Base-by-base conservation (phyloP, 2,113 vertebrate species). In the Scomber scombrus region DNA sequence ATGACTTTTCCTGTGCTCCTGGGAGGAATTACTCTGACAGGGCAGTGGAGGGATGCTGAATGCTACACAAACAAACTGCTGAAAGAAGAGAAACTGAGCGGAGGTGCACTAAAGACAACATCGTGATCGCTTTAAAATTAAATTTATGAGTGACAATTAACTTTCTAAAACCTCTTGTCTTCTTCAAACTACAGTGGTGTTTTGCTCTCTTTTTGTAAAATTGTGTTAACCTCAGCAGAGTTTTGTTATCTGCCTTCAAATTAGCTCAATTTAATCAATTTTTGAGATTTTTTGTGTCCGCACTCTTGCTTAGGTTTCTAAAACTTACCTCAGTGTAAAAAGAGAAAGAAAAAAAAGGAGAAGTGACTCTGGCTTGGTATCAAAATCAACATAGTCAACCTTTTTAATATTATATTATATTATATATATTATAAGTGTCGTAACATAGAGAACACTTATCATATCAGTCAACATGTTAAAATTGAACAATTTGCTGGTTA, bases 11-110 rank as follows among this genome's bases (percentile, higher is more conserved):
- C 75, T 12, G 77, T 26, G 72, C 77, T 85, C 71, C 75, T 75
- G 80, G 81, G 86, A 89, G 84, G 84, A 78, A 85, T 86, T 70
- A 82, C 57, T 64, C 16, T 82, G 87, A 87, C 81, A 75, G 78
- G 64, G 55, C 69, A 52, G 73, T 49, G 18, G 75, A 72, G 78
- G 77, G 80, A 86, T 81, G 81, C 79, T 66, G 85, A 86, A 73
- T 77, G 70, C 70, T 73, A 62, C 68, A 64, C 67, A 87, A 89
- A 78, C 58, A 79, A 64, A 84, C 12, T 16, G 29, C 60, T 46
- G 65, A 2, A 29, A 54, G 71, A 78, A 49, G 51, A 69, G 75
- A 70, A 79, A 77, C 65, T 49, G 60, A 29, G 46, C 45, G 2
- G 29, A 64, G 11, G 51, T 19, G 49, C 2, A 1, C 34, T 4